Conservation (phyloP, 2,113 vertebrate genomes). For the Oceanites oceanicus region DNA sequence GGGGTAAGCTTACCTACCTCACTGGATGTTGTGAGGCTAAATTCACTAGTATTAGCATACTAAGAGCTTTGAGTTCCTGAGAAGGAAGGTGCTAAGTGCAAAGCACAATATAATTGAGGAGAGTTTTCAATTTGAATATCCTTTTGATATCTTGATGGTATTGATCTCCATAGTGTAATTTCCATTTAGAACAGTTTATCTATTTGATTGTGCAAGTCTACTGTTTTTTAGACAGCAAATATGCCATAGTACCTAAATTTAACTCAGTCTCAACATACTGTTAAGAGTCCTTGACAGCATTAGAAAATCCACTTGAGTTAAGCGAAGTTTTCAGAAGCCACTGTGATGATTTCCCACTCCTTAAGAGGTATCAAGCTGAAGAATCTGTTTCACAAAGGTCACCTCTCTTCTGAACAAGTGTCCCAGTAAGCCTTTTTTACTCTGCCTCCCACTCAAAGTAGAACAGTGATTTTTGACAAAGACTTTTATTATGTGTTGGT, state of each 20-base stretch:
- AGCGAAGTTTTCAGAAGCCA: background rate
- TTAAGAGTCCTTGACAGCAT: background rate
- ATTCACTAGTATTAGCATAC: slow-evolving; percentile 39
- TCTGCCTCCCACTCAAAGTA: background rate
- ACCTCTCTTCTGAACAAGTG: background rate
- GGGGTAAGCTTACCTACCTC: slow-evolving; percentile 51
- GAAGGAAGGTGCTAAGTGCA: slow-evolving; percentile 36
- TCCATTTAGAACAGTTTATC: background rate
- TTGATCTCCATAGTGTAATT: slow-evolving; percentile 5
- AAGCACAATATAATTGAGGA: slow-evolving; percentile 10
- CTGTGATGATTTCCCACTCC: background rate
- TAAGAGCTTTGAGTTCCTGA: slow-evolving; percentile 27
- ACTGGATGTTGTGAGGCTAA: slow-evolving; percentile 59
- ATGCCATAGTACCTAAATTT: background rate
- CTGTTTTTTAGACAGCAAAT: background rate
- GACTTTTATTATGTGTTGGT: background rate
- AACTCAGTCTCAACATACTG: background rate
- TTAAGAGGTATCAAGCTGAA: background rate
- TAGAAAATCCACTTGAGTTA: background rate
- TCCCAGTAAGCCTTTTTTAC: background rate
- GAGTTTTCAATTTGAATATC: background rate
- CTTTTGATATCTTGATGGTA: background rate
- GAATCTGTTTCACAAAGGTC: background rate
- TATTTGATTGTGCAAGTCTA: background rate
- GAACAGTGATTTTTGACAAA: background rate